Conservation (phyloP, 2,888 invertebrate species). For the Agonopterix alstromeriana region DNA sequence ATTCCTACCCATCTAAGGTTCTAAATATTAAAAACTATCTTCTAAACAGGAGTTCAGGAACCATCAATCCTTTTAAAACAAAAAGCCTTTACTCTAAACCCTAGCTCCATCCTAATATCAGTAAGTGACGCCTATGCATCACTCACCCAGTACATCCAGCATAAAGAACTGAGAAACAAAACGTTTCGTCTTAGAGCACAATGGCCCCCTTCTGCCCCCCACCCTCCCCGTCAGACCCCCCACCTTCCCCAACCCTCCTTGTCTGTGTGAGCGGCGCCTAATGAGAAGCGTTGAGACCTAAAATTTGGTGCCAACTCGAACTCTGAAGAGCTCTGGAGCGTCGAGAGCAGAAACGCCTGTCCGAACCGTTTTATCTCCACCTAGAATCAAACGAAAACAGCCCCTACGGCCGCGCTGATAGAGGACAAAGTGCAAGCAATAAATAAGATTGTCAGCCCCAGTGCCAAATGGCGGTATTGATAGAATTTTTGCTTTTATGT, state of each 20-base stretch:
- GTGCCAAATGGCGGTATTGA: conserved; percentile 48
- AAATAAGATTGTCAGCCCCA: conserved; percentile 25
- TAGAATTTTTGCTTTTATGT: conserved; percentile 50
- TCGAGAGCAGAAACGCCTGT: conserved; percentile 35
- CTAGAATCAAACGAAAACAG: conserved; percentile 12
- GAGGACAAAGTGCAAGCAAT: conserved; percentile 15
- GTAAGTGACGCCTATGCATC: conserved; percentile 34
- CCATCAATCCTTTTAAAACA: too few relatives aligned
- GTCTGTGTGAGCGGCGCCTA: conserved; percentile 48
- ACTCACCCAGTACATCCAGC: conserved; percentile 23
- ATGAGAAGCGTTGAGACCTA: conserved; percentile 70
- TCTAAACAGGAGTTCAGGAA: too few relatives aligned
- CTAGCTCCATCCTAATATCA: conserved; percentile 27
- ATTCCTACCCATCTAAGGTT: too few relatives aligned
- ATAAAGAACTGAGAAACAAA: conserved; percentile 54
- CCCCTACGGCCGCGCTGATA: conserved; percentile 16
- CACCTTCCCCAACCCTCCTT: conserved; percentile 10
- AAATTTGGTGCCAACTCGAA: conserved; percentile 74
- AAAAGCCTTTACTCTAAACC: too few relatives aligned
- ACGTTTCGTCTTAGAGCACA: conserved; percentile 53
- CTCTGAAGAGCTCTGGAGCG: conserved; percentile 53
- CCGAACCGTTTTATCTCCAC: conserved; percentile 15
- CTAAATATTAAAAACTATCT: too few relatives aligned
- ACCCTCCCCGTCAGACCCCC: conserved; percentile 13
- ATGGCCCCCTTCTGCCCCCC: conserved; percentile 41